These are phyloP conservation scores for Autographa pulchrina DNA, from an alignment of 2,888 invertebrate genomes.

Conservation along the genomic window DNA sequence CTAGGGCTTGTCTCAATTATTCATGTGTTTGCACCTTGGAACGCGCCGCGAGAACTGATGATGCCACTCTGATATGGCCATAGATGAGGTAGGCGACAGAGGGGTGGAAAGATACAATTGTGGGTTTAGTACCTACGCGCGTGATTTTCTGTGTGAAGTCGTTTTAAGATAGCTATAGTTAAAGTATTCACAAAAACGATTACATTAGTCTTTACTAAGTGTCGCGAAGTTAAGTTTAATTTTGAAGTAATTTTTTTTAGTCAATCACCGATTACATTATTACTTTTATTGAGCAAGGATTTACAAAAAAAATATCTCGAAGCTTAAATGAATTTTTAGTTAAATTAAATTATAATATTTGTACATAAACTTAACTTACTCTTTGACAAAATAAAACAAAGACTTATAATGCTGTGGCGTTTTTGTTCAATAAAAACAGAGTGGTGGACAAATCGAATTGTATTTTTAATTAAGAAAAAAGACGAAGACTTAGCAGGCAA, in stretches of 20 bases:
- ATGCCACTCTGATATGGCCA: constrained; percentile 60
- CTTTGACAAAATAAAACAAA: constrained; percentile 39
- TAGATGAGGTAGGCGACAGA: constrained; percentile 45
- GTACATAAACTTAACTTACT: constrained; percentile 14
- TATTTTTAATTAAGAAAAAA: constrained; percentile 64
- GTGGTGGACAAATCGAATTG: constrained; percentile 71
- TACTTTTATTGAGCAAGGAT: too few species aligned
- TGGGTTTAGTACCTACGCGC: not conserved
- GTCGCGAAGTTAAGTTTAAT: too few species aligned
- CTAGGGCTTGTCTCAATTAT: constrained; percentile 68
- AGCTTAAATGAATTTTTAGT: too few species aligned
- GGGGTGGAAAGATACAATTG: not conserved
- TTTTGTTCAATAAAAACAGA: constrained; percentile 63
- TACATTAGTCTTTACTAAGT: too few species aligned
- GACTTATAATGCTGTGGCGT: constrained; percentile 22
- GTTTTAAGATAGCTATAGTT: not conserved
- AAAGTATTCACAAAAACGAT: not conserved
- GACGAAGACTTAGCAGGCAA: constrained; percentile 23
- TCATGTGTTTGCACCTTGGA: constrained; percentile 72
- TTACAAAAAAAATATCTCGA: too few species aligned
- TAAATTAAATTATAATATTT: not conserved
- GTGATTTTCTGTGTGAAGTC: not conserved
- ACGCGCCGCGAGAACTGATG: constrained; percentile 55
- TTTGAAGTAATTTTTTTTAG: too few species aligned
- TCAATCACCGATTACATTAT: too few species aligned